Evolutionary conservation across 2,113 vertebrate species (phyloP).

Genomic region (Neodontobutis hainanensis): DNA sequence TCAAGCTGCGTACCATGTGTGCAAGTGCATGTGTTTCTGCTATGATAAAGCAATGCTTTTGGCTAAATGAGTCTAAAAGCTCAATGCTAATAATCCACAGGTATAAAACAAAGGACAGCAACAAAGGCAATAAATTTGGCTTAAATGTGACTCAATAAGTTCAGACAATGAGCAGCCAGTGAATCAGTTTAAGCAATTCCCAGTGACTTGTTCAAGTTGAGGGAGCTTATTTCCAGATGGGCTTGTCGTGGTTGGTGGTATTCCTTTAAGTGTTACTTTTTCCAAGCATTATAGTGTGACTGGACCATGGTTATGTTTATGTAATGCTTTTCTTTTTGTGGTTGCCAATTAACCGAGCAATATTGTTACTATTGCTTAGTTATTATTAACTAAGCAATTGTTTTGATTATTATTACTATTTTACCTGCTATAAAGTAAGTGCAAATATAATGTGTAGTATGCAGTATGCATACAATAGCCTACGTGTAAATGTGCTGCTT

Average conservation of each 20-base stretch:
- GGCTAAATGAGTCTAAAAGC: conserved; percentile 31
- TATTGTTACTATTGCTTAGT: not conserved
- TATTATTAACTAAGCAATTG: not conserved
- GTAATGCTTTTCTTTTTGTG: conserved; percentile 7
- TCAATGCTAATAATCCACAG: conserved; percentile 46
- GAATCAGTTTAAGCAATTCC: conserved; percentile 22
- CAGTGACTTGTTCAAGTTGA: conserved; percentile 20
- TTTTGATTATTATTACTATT: too few species aligned
- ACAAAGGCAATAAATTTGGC: not conserved
- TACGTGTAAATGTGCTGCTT: too few species aligned
- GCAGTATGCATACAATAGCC: too few species aligned
- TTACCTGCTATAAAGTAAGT: too few species aligned
- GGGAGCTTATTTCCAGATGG: conserved; percentile 29
- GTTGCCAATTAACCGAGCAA: not conserved
- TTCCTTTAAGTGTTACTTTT: conserved; percentile 10
- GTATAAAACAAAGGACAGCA: conserved; percentile 18
- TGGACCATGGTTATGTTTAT: not conserved
- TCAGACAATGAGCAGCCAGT: conserved; percentile 28
- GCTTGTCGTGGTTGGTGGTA: conserved; percentile 23
- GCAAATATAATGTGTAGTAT: too few species aligned
- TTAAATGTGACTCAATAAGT: conserved; percentile 12
- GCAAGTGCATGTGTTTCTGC: conserved; percentile 36
- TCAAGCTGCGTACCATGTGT: conserved; percentile 46
- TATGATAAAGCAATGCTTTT: conserved; percentile 55
- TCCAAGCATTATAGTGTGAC: not conserved